Conservation (phyloP, 1,140 invertebrate genomes). For the Antheraea mylitta region DNA sequence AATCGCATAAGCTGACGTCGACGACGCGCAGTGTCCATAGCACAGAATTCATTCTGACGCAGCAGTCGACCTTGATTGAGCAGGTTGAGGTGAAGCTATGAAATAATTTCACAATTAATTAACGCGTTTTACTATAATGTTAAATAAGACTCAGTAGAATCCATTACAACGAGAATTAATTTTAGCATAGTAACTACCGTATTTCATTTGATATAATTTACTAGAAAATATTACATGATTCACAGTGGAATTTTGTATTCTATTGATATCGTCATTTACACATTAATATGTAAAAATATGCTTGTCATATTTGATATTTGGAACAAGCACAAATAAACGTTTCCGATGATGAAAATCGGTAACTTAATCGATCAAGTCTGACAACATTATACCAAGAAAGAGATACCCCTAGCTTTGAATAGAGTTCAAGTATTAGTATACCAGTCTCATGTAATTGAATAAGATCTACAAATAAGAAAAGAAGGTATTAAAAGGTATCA, state of each 20-base stretch:
- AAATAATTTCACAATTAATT: constrained; percentile 18
- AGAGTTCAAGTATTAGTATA: too few species aligned
- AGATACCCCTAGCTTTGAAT: too few species aligned
- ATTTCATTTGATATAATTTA: background rate
- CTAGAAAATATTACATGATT: background rate
- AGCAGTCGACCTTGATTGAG: constrained; percentile 94
- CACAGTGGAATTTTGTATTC: background rate
- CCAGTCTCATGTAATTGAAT: too few species aligned
- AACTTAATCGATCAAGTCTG: too few species aligned
- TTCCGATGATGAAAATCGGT: background rate
- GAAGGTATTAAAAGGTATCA: too few species aligned
- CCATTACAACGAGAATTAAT: background rate
- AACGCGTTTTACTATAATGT: background rate
- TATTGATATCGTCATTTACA: background rate
- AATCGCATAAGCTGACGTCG: constrained; percentile 93
- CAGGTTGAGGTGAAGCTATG: constrained; percentile 86
- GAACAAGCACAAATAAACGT: background rate
- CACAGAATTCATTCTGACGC: constrained; percentile 94
- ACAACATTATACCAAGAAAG: too few species aligned
- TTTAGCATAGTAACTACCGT: background rate
- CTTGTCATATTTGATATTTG: background rate
- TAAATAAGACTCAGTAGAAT: background rate
- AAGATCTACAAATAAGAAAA: too few species aligned
- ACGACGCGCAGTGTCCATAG: constrained; percentile 90
- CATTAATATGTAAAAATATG: background rate